These are phyloP conservation scores for Callipepla squamata DNA, from an alignment of 2,113 vertebrate species.

Conservation along the genomic window DNA sequence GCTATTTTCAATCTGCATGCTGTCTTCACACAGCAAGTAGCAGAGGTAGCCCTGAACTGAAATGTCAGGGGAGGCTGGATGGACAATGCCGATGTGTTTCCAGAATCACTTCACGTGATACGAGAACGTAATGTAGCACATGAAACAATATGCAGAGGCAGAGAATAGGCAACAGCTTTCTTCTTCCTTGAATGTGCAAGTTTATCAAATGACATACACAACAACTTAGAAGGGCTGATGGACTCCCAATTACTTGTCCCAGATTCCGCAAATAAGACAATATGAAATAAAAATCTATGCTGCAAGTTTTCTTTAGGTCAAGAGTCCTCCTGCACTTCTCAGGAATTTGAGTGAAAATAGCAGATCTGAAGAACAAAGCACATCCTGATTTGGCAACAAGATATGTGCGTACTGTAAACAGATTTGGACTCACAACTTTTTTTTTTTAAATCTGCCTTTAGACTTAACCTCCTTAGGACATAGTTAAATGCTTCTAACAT, in stretches of 20 bases:
- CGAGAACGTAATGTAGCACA: neutral
- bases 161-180: neutral
- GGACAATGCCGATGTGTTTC: neutral
- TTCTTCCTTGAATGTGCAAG: neutral
- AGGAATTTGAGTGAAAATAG: neutral
- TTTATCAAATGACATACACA: neutral
- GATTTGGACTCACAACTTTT: neutral
- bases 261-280: neutral
- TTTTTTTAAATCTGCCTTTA: neutral
- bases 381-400: neutral
- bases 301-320: neutral
- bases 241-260: neutral
- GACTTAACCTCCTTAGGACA: neutral
- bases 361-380: neutral
- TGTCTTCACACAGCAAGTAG: neutral
- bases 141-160: accelerated
- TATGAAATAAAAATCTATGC: accelerated
- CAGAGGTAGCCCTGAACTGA: neutral
- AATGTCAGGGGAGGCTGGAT: neutral
- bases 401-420: neutral
- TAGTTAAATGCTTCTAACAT: neutral
- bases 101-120: neutral
- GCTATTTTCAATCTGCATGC: neutral
- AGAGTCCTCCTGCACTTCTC: neutral
- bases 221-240: neutral